These are phyloP conservation scores for Myripristis murdjan DNA, from an alignment of 2,797 vertebrate species.

Conservation along the genomic window DNA sequence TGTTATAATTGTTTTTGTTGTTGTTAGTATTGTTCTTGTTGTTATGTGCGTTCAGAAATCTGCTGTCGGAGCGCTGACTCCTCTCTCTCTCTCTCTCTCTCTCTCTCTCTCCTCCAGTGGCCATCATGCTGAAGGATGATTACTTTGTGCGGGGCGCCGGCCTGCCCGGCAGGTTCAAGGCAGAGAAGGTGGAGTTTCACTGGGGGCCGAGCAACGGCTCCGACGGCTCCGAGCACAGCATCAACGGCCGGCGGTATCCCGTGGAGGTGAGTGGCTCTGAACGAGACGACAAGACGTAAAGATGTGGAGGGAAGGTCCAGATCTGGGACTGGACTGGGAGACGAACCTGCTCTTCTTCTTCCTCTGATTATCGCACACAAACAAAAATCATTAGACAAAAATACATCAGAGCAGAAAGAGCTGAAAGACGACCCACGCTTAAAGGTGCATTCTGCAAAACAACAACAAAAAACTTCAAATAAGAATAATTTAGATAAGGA, in stretches of 20 bases:
- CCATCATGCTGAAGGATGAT: constrained; percentile 95
- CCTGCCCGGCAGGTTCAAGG: constrained; percentile 95
- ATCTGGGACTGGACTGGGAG: constrained; percentile 3
- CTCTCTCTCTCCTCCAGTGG: constrained; percentile 84
- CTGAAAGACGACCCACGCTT: no score
- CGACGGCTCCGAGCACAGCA: constrained; percentile 95
- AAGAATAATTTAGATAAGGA: no score
- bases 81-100: constrained; percentile 30
- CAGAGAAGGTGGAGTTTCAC: constrained; percentile 97
- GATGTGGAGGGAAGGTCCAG: background rate
- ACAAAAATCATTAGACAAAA: no score
- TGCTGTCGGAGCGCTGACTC: constrained; percentile 20
- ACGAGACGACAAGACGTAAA: no score
- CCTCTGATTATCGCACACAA: no score
- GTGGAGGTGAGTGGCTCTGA: constrained; percentile 96
- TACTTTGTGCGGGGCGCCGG: constrained; percentile 96
- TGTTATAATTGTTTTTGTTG: no score
- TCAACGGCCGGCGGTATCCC: constrained; percentile 92
- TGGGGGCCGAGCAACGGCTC: constrained; percentile 97
- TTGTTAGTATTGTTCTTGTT: no score
- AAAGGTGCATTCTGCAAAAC: no score
- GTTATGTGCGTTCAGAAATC: constrained; percentile 12
- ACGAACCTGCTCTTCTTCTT: no score
- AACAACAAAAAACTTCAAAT: no score
- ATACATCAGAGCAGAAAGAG: no score